Evolutionary conservation across 92 coral and sea anemone species (phyloP), one percentile per base, ranked within the genome.

Genomic region (Epizoanthus illoricatus): DNA sequence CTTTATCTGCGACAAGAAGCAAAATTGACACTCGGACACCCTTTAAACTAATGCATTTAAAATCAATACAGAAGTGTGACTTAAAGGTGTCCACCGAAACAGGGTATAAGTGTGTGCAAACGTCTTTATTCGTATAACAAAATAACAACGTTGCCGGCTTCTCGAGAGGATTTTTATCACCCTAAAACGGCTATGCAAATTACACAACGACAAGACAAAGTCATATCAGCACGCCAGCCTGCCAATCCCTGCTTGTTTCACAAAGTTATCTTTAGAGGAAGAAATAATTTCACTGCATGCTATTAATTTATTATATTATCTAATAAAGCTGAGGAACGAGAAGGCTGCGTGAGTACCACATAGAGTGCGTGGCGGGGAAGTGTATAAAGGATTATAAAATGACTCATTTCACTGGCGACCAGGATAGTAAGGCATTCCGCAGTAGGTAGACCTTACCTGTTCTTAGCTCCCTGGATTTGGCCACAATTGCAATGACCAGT

Each of bases 401-500:
- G 56, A 13, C 56, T 52, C 3, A 52, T 52, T 52, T 52, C 56
- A 52, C 56, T 52, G 56, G 12, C 56, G 12, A 52, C 55, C 10
- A 7, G 55, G 55, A 8, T 49, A 49, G 9, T 1, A 5, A 47
- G 36, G 55, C 56, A 52, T 52, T 52, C 56, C 11, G 13, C 1
- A 52, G 59, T 7, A 12, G 3, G 21, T 1, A 42, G 47, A 18
- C 36, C 82, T 45, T 78, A 78, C 82, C 82, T 78, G 82, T 78
- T 41, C 62, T 63, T 17, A 78, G 60, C 61, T 78, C 82, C 28
- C 49, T 78, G 45, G 82, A 78, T 59, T 52, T 78, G 71, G 65
- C 52, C 60, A 78, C 82, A 20, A 78, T 78, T 20, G 82, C 71
- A 45, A 78, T 78, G 40, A 78, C 82, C 58, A 78, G 56, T 19